Conservation (phyloP, 1,140 invertebrate species). For the Bombus vancouverensis region DNA sequence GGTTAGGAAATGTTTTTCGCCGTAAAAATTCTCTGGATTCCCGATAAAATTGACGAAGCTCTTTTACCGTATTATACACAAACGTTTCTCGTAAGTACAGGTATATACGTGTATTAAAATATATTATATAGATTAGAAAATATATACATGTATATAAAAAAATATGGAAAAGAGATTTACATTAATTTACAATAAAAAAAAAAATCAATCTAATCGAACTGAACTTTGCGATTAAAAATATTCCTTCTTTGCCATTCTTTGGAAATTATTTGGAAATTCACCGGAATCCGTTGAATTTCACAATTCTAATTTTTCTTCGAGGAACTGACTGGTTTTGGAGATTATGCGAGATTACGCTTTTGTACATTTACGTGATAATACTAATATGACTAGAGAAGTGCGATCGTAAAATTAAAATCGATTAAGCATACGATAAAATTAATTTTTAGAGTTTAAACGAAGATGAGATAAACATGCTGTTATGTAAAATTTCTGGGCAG, state of each 20-base stretch:
- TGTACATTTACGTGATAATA: neutral
- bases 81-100: slow-evolving; percentile 5
- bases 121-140: slow-evolving; percentile 51
- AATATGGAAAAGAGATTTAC: slow-evolving; percentile 27
- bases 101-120: slow-evolving; percentile 47
- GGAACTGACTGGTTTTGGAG: neutral
- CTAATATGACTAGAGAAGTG: slow-evolving; percentile 14
- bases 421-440: neutral
- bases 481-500: neutral
- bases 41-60: neutral
- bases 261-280: neutral
- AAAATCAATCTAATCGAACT: slow-evolving; percentile 5
- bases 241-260: neutral
- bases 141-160: slow-evolving; percentile 37
- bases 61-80: neutral
- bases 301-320: neutral
- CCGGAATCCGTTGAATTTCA: neutral
- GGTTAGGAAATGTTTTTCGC: neutral
- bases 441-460: neutral
- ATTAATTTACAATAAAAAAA: neutral
- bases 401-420: neutral
- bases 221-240: slow-evolving; percentile 4
- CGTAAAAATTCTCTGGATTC: neutral
- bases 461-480: neutral
- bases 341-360: neutral